Evolutionary conservation across 2,797 vertebrate species (phyloP), one percentile per base, ranked within the genome.

Genomic region (Clarias pachynema): DNA sequence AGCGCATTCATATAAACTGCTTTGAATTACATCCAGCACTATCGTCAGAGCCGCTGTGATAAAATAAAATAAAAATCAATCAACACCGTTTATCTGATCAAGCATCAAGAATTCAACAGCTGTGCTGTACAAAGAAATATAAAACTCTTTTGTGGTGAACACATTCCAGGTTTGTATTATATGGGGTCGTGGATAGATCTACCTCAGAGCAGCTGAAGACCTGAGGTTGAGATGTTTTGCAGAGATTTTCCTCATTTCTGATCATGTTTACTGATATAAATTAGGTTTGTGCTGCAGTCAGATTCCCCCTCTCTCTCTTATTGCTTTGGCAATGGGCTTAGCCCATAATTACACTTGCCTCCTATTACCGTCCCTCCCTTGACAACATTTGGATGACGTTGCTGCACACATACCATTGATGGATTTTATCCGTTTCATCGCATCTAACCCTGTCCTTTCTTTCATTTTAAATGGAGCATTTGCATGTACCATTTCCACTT

Each of bases 381-480:
- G 65, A 49, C 65, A 20, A 63, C 56, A 26, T 29, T 84, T 34
- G 16, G 63, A 84, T 81, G 82, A 84, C 62, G 78, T 81, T 9
- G 69, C 31, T 49, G 49, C 69, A 37, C 78, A 63, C 66, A 75
- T 84, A 74, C 69, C 86, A 68, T 49, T 66, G 69, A 74, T 68
- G 49, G 68, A 66, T 81, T 81, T 92, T 93, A 93, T 94, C 92
- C 85, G 83, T 85, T 82, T 82, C 78, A 92, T 93, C 92, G 5
- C 85, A 86, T 84, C 92, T 91, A 87, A 89, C 92, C 79, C 87
- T 73, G 88, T 88, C 89, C 91, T 89, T 80, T 77, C 88, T 83
- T 86, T 89, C 87, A 85, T 82, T 85, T 92, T 91, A 94, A 94
- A 94, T 93, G 89, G 93, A 87, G 90, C 91, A 88, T 94, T 94